Evolutionary conservation across 2,797 vertebrate genomes (phyloP).

Genomic region (Crenuchus spilurus): DNA sequence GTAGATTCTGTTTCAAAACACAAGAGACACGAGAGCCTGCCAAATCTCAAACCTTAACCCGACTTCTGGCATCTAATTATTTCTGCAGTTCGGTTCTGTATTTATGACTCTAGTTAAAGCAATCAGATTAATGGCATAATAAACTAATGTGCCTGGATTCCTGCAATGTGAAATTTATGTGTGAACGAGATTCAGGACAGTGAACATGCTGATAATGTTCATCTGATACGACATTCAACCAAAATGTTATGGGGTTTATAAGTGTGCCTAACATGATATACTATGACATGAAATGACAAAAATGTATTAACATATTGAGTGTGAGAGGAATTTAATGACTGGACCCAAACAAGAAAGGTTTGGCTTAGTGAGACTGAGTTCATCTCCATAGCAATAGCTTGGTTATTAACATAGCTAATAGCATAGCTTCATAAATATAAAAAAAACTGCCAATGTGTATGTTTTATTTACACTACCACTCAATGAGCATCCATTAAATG

Average conservation of each 20-base stretch:
- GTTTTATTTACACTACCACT: no score
- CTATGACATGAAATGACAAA: background rate
- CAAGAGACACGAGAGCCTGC: constrained; percentile 58
- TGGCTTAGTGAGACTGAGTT: no score
- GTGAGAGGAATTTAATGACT: background rate
- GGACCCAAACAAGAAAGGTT: background rate
- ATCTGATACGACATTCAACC: constrained; percentile 2
- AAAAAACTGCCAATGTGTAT: no score
- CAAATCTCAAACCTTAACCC: constrained; percentile 58
- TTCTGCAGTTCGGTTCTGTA: constrained; percentile 54
- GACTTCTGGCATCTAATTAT: constrained; percentile 65
- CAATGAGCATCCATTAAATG: no score
- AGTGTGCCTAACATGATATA: constrained; percentile 6
- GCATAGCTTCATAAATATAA: no score
- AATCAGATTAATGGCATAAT: constrained; percentile 60
- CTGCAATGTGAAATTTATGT: constrained; percentile 48
- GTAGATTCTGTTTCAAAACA: constrained; percentile 66
- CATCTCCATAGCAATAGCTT: no score
- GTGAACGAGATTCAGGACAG: constrained; percentile 13
- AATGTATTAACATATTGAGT: background rate
- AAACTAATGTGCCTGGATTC: constrained; percentile 62
- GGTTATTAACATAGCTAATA: no score
- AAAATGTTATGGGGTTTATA: constrained; percentile 14
- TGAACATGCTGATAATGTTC: constrained; percentile 10
- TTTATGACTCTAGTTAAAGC: constrained; percentile 64